A percentile compares a stretch with the other conserved stretches of the same genome.
Conservation (phyloP, 2,113 vertebrate genomes). For the Periophthalmodon schlosseri region DNA sequence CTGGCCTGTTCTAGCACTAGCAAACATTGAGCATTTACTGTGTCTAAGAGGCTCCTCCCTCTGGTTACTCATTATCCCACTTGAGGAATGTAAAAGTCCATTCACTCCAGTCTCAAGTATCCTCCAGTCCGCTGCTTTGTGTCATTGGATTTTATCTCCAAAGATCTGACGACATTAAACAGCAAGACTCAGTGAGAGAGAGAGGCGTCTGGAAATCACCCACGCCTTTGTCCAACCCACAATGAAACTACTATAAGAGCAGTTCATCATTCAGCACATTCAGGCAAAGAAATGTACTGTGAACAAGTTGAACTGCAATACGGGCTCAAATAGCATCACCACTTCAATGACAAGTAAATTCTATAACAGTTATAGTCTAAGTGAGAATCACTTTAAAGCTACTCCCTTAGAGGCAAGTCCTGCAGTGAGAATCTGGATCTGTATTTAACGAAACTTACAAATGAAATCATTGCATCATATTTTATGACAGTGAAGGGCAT, state of each 20-base stretch:
- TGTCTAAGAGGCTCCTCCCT: constrained; percentile 24
- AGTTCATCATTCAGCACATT: background rate
- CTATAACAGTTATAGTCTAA: too few species aligned
- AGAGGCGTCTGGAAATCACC: background rate
- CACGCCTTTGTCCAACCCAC: constrained; percentile 16
- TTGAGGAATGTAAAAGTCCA: constrained; percentile 25
- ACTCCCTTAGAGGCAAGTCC: background rate
- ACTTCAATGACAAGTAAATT: too few species aligned
- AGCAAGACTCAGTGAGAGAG: background rate
- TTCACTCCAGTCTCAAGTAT: constrained; percentile 13
- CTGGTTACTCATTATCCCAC: constrained; percentile 51
- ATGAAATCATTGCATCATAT: background rate
- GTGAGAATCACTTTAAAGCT: background rate
- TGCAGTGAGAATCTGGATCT: background rate
- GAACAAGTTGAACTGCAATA: background rate
- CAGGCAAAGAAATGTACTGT: background rate
- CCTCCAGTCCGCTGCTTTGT: background rate
- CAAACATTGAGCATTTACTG: constrained; percentile 13
- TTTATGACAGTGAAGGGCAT: background rate
- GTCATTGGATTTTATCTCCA: constrained; percentile 23
- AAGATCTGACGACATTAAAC: constrained; percentile 19
- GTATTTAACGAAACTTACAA: background rate
- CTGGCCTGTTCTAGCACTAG: background rate
- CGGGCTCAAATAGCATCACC: background rate
- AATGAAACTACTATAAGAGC: background rate